phyloP scores from a whole-genome alignment of 2,797 vertebrate genomes.

The Chelmon rostratus region DNA sequence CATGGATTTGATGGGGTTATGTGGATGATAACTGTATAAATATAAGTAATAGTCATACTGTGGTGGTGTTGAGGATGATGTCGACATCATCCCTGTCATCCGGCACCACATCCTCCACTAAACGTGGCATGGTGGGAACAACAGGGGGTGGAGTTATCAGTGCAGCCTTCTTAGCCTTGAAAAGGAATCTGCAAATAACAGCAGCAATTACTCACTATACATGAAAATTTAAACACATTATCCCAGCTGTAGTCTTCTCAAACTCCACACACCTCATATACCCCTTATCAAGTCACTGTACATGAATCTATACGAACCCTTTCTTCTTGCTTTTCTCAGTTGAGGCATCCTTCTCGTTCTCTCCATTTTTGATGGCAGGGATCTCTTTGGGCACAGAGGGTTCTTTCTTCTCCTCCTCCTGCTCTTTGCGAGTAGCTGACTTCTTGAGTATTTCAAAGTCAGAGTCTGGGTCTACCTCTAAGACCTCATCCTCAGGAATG shows the following conservation, averaged over 20 bases:
- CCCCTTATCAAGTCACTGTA: neutral
- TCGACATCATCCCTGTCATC: constrained; percentile 94
- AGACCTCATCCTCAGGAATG: constrained; percentile 90
- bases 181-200: constrained; percentile 89
- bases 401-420: constrained; percentile 90
- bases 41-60: constrained; percentile 78
- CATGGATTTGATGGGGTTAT: neutral
- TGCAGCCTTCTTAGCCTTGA: constrained; percentile 94
- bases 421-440: constrained; percentile 89
- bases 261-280: neutral
- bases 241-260: neutral
- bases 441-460: constrained; percentile 94
- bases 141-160: constrained; percentile 89
- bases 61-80: constrained; percentile 95
- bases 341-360: constrained; percentile 94
- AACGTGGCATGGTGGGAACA: constrained; percentile 89
- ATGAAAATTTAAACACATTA: neutral
- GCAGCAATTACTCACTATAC: constrained; percentile 10
- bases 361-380: constrained; percentile 83
- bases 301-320: constrained; percentile 80
- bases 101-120: constrained; percentile 93
- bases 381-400: constrained; percentile 79
- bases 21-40: constrained; percentile 1
- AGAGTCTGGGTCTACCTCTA: constrained; percentile 91
- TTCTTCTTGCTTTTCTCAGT: constrained; percentile 96